A percentile compares a stretch with the other conserved stretches of the same genome.
Conservation (phyloP, 2,888 invertebrate genomes). For the Rhodophaea formosa region DNA sequence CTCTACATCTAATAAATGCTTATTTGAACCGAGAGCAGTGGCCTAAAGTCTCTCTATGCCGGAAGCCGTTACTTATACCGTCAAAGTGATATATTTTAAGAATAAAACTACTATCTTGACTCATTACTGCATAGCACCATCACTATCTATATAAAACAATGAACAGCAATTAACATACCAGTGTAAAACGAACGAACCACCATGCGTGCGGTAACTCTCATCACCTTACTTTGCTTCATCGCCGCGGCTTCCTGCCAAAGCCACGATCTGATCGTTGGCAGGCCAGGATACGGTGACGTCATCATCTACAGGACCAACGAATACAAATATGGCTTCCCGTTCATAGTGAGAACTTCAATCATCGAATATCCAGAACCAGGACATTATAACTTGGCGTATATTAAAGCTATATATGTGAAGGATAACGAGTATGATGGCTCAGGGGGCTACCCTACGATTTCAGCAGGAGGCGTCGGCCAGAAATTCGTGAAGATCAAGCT, state of each 20-base stretch:
- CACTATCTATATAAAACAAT: constrained; percentile 57
- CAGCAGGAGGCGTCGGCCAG: constrained; percentile 67
- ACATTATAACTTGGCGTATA: constrained; percentile 56
- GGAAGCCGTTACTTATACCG: too few species aligned
- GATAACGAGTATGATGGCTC: constrained; percentile 58
- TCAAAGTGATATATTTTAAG: background rate
- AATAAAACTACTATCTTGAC: constrained; percentile 23
- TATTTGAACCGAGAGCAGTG: too few species aligned
- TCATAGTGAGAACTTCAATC: constrained; percentile 52
- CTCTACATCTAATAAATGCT: too few species aligned
- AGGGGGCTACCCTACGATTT: constrained; percentile 63
- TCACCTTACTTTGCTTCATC: constrained; percentile 47
- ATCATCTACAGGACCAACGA: constrained; percentile 57
- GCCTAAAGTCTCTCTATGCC: too few species aligned
- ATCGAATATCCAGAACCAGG: constrained; percentile 65
- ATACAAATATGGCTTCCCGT: constrained; percentile 65
- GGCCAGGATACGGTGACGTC: constrained; percentile 61
- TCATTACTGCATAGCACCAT: constrained; percentile 44
- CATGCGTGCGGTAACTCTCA: constrained; percentile 51
- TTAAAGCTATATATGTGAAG: constrained; percentile 60
- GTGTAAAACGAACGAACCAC: constrained; percentile 40
- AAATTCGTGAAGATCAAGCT: constrained; percentile 66
- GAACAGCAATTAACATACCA: constrained; percentile 50
- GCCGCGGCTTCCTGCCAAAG: constrained; percentile 52
- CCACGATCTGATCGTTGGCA: constrained; percentile 60